Base-by-base conservation (phyloP, 2,888 invertebrate species). In the Amorpha juglandis region DNA sequence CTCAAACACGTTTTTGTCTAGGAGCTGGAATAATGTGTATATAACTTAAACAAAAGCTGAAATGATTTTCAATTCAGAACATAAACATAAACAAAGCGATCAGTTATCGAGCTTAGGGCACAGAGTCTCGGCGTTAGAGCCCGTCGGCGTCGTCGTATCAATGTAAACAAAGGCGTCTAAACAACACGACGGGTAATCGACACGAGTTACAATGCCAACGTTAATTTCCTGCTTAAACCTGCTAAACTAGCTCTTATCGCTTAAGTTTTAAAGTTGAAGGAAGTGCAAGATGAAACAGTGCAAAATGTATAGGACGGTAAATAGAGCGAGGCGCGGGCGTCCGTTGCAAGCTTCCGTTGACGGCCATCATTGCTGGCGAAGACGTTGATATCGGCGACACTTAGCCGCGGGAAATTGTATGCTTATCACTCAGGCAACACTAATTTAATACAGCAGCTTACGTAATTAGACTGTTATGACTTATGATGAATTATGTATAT, bases 81-180 rank as follows among this genome's bases (percentile, higher is more conserved):
- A n/a, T n/a, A 64, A 53, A 51, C 47, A 55, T 35, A 53, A 47
- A 47, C 47, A 35, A 19, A 38, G 45, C 48, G 64, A 48, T 65
- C 48, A 65, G 64, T 48, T 50, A 38, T 48, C 53, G 48, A 65
- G 64, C 55, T 58, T 58, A 65, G 35, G 48, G 55, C 53, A 65
- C 45, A 55, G 58, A 55, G 48, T 64, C n/a, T 47, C 53, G 53
- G 8, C 64, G 55, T 48, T 53, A 35, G 33, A 58, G 35, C 55
- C 64, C 64, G 35, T 33, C 55, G 48, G n/a, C 69, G 63, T 71
- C 55, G 48, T 42, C 69, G 63, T 70, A 76, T 77, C 79, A 78
- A 70, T 78, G 77, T 78, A 78, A 80, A 81, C 81, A 81, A 80
- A 78, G 78, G 71, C 71, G 76, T 82, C 79, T 71, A 77, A 80